phyloP scores from a whole-genome alignment of 2,888 invertebrate genomes.

The Antitype chi region DNA sequence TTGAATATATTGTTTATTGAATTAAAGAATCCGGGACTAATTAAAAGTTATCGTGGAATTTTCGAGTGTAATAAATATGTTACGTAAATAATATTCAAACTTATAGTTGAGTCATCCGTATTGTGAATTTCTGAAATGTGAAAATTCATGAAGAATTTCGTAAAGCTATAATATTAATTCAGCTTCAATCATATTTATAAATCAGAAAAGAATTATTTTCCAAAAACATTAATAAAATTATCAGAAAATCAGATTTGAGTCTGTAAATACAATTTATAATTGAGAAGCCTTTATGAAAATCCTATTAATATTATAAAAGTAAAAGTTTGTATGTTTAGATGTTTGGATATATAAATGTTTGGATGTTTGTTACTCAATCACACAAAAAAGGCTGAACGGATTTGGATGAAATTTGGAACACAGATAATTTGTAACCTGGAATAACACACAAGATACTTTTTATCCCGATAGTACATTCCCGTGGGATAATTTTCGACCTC shows the following conservation, averaged over 20 bases:
- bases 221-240: no score
- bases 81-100: neutral
- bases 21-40: constrained; percentile 2
- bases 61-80: neutral
- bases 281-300: neutral
- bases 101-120: neutral
- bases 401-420: no score
- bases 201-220: no score
- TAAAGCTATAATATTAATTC: neutral
- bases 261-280: neutral
- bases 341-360: no score
- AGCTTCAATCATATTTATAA: neutral
- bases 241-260: neutral
- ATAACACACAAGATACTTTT: no score
- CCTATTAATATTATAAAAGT: no score
- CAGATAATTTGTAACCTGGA: no score
- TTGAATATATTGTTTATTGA: constrained; percentile 13
- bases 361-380: no score
- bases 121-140: neutral
- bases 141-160: neutral
- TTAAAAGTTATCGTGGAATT: constrained; percentile 25
- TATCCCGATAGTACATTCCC: no score
- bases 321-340: no score
- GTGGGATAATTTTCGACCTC: no score
- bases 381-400: no score